Evolutionary conservation across 1,140 invertebrate genomes (phyloP), one percentile per base, ranked within the genome.

Genomic region (Berghia stephanieae): DNA sequence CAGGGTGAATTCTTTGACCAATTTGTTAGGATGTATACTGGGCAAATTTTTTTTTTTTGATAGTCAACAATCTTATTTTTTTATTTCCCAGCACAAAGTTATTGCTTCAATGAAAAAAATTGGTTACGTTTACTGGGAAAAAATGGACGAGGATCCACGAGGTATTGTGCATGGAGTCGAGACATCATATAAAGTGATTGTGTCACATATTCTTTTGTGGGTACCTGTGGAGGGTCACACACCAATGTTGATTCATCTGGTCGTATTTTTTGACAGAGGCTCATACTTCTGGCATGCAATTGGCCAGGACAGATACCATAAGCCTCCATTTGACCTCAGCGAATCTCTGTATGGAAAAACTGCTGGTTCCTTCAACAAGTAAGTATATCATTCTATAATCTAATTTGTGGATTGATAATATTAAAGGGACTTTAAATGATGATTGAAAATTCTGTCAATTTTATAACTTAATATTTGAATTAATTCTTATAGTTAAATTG

Each of bases 191-290:
- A 49, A 72, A 44, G 63, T 69, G 31, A 36, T 84, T 79, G 71
- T 77, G 60, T 70, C 79, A 16, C 80, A 79, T 71, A 77, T 79
- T 55, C 70, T 82, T 34, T 75, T 82, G 71, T 79, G 79, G 79
- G 79, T 72, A n/a, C 79, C 79, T 21, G 43, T 68, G 2, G 43
- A 66, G n/a, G 44, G 34, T 16, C 67, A 72, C n/a, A 31, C 49
- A 31, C 75, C 71, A 13, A 79, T 79, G 3, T 67, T 85, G 3
- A 68, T 87, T 40, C 86, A 87, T 72, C 49, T 87, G 13, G 84
- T 86, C 38, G 79, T 84, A 10, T 83, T 86, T 40, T 84, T 86
- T 77, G 75, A 79, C 16, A 80, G 83, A 63, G 68, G 63, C 46
- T 70, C 66, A 42, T 81, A 75, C 40, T 80, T 76, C 38, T 87